Base-by-base conservation (phyloP, 2,888 invertebrate genomes). In the Metopia argyrocephala region DNA sequence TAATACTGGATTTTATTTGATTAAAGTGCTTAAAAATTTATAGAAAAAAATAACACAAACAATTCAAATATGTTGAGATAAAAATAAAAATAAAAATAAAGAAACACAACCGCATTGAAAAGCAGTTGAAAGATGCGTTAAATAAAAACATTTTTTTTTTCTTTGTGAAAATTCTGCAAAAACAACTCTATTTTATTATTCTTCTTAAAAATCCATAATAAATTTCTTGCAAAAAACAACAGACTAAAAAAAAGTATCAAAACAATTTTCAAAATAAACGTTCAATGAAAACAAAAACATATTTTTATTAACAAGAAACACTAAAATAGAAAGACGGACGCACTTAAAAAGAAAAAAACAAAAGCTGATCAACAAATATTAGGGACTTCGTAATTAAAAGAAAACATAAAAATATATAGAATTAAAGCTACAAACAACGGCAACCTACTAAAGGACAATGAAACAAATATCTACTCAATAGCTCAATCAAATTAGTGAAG, bases 201-300 rank as follows among this genome's bases (percentile, higher is more conserved):
- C 15, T 56, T 15, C 38, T 65, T 31, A 28, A 20, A 50, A n/a
- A 65, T 6, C 25, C 20, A 38, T 65, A 65, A 52, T 65, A 65
- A 65, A 52, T 65, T 31, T 38, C 31, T 23, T 20, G 38, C 6
- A 21, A 59, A 12, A 31, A 31, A 15, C 31, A 59, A 1, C 20
- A 59, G 2, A 31, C 7, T 21, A 59, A 15, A 7, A 38, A 5
- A 18, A 4, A 20, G 2, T 12, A 20, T 21, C 6, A 52, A 52
- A 21, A 21, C 9, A 23, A 5, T 9, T 9, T 31, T 5, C 59
- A 7, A 57, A 57, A 28, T 5, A 57, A 27, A 28, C 9, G 9
- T 4, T 20, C 21, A 52, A 20, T 3, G 5, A 21, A 18, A 52
- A 52, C 20, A 21, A 52, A 52, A 52, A 52, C 23, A 52, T n/a